Evolutionary conservation across 2,113 vertebrate species (phyloP).

Genomic region (Nyctereutes procyonoides): DNA sequence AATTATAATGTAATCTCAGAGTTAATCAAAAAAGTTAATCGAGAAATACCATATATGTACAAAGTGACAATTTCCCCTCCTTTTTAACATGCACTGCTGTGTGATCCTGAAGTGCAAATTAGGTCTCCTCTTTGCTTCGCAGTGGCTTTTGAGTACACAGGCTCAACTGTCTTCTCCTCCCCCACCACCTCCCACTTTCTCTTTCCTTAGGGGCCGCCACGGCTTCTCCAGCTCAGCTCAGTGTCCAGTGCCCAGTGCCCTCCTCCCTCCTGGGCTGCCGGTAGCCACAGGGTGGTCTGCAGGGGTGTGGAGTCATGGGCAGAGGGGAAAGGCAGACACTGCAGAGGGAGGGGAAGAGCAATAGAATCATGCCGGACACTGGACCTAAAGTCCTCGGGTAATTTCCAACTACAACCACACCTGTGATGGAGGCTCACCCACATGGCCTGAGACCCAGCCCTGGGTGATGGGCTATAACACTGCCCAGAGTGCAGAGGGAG

Average conservation of each 20-base stretch:
- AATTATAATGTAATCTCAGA: conserved; percentile 81
- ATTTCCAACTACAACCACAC: neutral
- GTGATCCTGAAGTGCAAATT: conserved; percentile 29
- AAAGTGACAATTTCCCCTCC: conserved; percentile 51
- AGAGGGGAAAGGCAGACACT: neutral
- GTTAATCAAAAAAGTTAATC: conserved; percentile 78
- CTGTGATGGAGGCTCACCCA: neutral
- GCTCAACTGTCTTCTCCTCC: neutral
- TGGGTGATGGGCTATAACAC: neutral
- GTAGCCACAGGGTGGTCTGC: neutral
- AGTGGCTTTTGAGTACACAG: neutral
- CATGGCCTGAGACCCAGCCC: neutral
- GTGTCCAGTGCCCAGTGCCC: neutral
- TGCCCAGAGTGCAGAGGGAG: no score
- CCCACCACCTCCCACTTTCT: neutral
- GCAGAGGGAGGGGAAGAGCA: neutral
- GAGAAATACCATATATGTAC: conserved; percentile 64
- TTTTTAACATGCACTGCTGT: conserved; percentile 15
- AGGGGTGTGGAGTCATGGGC: neutral
- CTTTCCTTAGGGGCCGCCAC: neutral
- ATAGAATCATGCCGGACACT: accelerated
- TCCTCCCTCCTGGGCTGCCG: neutral
- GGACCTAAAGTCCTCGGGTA: neutral
- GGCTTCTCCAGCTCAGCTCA: neutral
- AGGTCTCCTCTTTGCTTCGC: conserved; percentile 27